Percentiles rank a stretch among this genome's conserved stretches.
Conservation (phyloP, 1,140 invertebrate species). For the Steinernema feltiae region DNA sequence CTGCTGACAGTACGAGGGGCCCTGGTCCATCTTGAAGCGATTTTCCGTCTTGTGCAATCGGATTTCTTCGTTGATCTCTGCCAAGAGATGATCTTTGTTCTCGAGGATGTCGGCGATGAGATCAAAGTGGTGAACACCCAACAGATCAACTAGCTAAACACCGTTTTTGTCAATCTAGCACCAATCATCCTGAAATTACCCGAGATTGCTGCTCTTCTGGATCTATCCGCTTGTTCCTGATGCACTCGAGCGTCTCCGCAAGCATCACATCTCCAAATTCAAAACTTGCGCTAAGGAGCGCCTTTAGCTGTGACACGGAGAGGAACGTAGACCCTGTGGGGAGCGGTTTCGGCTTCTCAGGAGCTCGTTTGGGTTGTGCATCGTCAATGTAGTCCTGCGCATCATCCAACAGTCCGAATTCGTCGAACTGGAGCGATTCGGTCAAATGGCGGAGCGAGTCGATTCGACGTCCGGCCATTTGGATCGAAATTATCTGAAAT, state of each 20-base stretch:
- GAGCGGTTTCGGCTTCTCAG: not conserved
- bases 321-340: not conserved
- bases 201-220: not conserved
- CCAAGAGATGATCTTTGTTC: slow-evolving; percentile 62
- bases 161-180: not conserved
- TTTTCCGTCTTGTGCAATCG: slow-evolving; percentile 25
- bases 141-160: slow-evolving; percentile 71
- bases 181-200: not conserved
- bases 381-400: not conserved
- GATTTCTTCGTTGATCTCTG: slow-evolving; percentile 26
- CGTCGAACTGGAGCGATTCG: not conserved
- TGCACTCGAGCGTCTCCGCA: not conserved
- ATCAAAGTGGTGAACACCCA: slow-evolving; percentile 80
- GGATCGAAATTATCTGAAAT: not conserved
- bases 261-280: not conserved
- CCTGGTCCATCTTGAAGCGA: slow-evolving; percentile 24
- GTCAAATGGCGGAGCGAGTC: not conserved
- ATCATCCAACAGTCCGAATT: not conserved
- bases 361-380: not conserved
- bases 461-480: slow-evolving; percentile 1
- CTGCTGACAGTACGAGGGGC: slow-evolving; percentile 10
- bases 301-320: not conserved
- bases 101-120: slow-evolving; percentile 73
- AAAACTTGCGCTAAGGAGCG: not conserved
- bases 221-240: not conserved